Conservation (phyloP, 2,113 vertebrate genomes). For the Corydoras sp. region DNA sequence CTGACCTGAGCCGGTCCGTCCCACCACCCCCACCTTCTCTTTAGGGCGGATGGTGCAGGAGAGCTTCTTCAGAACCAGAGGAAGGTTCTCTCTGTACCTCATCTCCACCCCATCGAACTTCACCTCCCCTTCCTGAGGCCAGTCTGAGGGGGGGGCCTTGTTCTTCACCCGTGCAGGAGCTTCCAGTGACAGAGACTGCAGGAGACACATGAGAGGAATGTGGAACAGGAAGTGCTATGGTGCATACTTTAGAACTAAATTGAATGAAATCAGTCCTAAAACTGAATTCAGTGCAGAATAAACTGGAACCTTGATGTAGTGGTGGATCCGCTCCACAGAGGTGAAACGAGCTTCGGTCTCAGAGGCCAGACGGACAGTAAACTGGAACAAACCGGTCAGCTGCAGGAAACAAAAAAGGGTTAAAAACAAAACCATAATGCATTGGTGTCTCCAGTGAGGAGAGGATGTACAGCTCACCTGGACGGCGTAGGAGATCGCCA, state of each 20-base stretch:
- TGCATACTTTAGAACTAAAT: too few species aligned
- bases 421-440: too few species aligned
- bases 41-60: conserved; percentile 85
- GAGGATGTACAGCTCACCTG: conserved; percentile 64
- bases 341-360: conserved; percentile 94
- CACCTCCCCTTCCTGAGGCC: conserved; percentile 87
- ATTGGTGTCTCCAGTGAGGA: too few species aligned
- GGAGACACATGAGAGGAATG: not conserved
- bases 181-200: conserved; percentile 83
- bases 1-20: conserved; percentile 86
- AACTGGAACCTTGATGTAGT: conserved; percentile 80
- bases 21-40: conserved; percentile 89
- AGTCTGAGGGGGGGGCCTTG: conserved; percentile 74
- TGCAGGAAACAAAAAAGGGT: conserved; percentile 39
- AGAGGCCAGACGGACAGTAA: conserved; percentile 85
- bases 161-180: conserved; percentile 84
- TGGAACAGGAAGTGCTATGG: not conserved
- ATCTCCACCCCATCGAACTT: conserved; percentile 82
- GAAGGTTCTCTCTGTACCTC: conserved; percentile 85
- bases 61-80: conserved; percentile 84
- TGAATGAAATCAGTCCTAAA: too few species aligned
- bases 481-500: conserved; percentile 86
- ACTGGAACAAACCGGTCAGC: conserved; percentile 92
- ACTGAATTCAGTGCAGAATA: too few species aligned
- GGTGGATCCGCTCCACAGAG: conserved; percentile 85